These are phyloP conservation scores for Rhabdornis inornatus DNA, from an alignment of 2,113 vertebrate genomes.

Conservation along the genomic window DNA sequence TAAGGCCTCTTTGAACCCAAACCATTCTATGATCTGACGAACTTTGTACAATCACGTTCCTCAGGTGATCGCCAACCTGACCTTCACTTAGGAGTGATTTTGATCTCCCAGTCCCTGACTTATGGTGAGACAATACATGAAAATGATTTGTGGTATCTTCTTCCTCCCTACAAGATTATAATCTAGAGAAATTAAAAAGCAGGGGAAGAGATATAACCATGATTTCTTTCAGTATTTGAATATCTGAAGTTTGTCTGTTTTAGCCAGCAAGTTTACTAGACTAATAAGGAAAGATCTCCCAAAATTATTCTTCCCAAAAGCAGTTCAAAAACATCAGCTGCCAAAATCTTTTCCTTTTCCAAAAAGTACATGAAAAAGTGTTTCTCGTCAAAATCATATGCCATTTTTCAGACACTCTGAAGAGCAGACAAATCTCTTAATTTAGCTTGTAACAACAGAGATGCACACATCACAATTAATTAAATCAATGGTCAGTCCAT, in stretches of 20 bases:
- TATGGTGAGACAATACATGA: neutral
- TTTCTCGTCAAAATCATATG: neutral
- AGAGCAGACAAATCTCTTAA: neutral
- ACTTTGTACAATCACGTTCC: neutral
- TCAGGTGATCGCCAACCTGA: neutral
- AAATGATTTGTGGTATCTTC: neutral
- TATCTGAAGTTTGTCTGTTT: neutral
- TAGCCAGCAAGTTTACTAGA: neutral
- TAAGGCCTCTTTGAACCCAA: neutral
- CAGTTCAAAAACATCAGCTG: neutral
- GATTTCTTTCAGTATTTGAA: neutral
- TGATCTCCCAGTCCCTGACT: neutral
- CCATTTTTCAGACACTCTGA: neutral
- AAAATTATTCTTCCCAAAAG: neutral
- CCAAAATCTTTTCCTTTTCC: neutral
- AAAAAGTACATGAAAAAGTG: neutral
- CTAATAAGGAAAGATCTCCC: neutral
- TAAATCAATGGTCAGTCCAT: neutral
- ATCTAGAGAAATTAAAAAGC: neutral
- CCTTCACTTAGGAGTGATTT: neutral
- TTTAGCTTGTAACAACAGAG: neutral
- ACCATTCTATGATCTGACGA: neutral
- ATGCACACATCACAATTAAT: neutral
- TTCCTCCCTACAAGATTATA: neutral
- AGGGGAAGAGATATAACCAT: neutral